Conservation (phyloP, 2,797 vertebrate species). For the Crenichthys baileyi region DNA sequence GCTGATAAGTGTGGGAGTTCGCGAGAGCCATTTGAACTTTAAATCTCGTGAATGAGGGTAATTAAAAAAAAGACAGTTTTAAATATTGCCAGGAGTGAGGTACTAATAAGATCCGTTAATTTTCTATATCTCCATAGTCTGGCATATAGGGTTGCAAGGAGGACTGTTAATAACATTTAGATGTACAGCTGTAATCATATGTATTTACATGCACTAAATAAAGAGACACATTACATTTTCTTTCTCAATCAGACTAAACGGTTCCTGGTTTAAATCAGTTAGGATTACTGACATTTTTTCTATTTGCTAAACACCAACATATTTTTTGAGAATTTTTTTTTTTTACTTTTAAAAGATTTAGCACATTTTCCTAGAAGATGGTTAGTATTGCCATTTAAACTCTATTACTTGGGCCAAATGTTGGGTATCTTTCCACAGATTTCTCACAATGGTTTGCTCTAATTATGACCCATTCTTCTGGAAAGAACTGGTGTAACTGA, state of each 20-base stretch:
- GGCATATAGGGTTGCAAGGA: not conserved
- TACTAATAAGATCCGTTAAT: not conserved
- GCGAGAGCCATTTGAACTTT: not conserved
- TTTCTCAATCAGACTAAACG: not conserved
- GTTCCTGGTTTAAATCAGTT: not conserved
- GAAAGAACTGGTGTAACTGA: not conserved
- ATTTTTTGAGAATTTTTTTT: too few relatives aligned
- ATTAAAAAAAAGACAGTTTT: not conserved
- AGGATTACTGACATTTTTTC: not conserved
- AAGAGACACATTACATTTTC: not conserved
- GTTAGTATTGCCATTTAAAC: not conserved
- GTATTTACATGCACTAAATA: not conserved
- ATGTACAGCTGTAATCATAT: not conserved
- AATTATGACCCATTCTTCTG: not conserved
- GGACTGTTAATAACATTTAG: not conserved
- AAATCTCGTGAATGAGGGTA: slow-evolving; percentile 10
- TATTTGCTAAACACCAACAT: not conserved
- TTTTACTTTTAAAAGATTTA: too few relatives aligned
- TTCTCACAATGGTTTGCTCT: not conserved
- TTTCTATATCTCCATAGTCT: not conserved
- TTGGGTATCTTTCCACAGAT: not conserved
- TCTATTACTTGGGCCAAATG: not conserved
- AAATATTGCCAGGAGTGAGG: not conserved
- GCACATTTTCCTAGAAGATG: not conserved
- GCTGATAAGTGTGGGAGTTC: slow-evolving; percentile 15